phyloP scores from a whole-genome alignment of 2,888 invertebrate species.

The Eueremaeus valkanovi region DNA sequence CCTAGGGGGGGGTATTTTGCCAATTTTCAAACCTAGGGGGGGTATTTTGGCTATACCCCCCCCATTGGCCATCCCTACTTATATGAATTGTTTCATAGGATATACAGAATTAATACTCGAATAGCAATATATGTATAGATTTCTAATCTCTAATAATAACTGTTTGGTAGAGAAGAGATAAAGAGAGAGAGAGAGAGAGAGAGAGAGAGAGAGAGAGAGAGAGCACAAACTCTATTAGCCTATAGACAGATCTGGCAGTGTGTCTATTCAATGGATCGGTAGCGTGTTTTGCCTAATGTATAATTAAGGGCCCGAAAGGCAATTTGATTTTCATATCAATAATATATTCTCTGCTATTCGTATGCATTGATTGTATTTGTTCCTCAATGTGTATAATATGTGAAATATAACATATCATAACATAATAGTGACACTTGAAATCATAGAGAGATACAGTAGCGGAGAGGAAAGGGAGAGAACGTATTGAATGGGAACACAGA shows the following conservation, averaged over 20 bases:
- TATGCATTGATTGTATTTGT: slow-evolving; percentile 7
- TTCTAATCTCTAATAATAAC: slow-evolving; percentile 9
- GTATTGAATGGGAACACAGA: slow-evolving; percentile 8
- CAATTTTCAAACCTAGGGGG: no score
- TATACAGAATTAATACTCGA: background rate
- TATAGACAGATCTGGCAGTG: background rate
- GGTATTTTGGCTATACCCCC: no score
- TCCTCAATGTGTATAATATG: background rate
- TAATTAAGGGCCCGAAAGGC: slow-evolving; percentile 16
- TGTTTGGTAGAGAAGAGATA: background rate
- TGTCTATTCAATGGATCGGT: slow-evolving; percentile 18
- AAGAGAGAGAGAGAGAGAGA: no score
- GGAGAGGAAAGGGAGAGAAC: background rate
- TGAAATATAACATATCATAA: slow-evolving; percentile 3
- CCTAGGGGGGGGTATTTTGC: no score
- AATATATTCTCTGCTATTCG: slow-evolving; percentile 1
- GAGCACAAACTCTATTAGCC: slow-evolving; percentile 15
- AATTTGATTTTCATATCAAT: slow-evolving; percentile 17
- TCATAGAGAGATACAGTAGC: background rate
- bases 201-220: no score
- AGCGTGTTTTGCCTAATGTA: slow-evolving; percentile 33
- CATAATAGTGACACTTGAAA: background rate
- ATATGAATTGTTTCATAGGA: no score
- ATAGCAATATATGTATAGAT: slow-evolving; percentile 9
- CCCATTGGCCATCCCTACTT: no score